Evolutionary conservation across 2,113 vertebrate species (phyloP).

Genomic region (Pycnonotus jocosus): DNA sequence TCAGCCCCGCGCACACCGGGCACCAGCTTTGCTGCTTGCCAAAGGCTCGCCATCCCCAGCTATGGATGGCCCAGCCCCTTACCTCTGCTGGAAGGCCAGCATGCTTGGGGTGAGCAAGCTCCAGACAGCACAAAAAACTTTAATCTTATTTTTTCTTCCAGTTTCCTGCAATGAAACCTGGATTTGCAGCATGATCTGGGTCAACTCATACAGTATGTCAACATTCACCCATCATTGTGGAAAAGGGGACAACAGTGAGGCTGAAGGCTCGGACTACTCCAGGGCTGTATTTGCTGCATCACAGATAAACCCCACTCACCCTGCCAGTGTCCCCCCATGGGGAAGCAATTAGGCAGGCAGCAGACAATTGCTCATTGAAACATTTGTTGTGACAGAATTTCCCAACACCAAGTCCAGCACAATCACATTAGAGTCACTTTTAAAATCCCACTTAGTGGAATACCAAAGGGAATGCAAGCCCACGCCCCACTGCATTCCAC

Average conservation of each 20-base stretch:
- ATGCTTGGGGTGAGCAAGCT: background rate
- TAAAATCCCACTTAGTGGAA: background rate
- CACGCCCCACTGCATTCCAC: rapidly evolving
- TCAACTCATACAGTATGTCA: too few species aligned
- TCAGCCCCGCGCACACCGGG: rapidly evolving
- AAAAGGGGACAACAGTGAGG: rapidly evolving
- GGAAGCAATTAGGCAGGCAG: background rate
- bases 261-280: background rate
- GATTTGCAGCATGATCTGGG: background rate
- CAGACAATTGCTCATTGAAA: background rate
- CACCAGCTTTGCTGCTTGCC: background rate
- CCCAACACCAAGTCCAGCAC: background rate
- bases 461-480: background rate
- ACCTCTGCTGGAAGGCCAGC: background rate
- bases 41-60: background rate
- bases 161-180: background rate
- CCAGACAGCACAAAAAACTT: background rate
- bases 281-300: background rate
- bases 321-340: background rate
- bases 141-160: background rate
- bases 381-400: background rate
- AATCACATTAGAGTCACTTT: background rate
- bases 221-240: rapidly evolving
- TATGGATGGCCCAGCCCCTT: background rate
- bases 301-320: rapidly evolving